These are phyloP conservation scores for Ectemnius lituratus DNA, from an alignment of 2,888 invertebrate genomes.

Conservation along the genomic window DNA sequence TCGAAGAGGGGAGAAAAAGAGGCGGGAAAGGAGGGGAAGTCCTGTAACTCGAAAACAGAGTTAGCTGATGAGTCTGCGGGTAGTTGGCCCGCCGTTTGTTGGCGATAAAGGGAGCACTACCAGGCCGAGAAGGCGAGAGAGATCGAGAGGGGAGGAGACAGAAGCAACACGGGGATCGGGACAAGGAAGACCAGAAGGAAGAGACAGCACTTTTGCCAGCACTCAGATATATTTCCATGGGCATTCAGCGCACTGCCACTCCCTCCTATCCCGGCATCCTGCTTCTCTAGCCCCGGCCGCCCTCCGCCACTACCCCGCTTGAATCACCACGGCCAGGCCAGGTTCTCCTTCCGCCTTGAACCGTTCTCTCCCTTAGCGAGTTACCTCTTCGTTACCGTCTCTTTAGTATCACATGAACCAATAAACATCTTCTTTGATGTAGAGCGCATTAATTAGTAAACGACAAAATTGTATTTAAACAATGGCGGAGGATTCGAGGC, in stretches of 20 bases:
- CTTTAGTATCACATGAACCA: conserved; percentile 79
- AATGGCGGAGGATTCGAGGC: conserved; percentile 76
- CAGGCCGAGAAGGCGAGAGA: conserved; percentile 20
- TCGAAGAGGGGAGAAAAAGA: conserved; percentile 37
- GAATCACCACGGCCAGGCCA: conserved; percentile 39
- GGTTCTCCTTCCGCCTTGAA: conserved; percentile 57
- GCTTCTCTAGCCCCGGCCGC: conserved; percentile 41
- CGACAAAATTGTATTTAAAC: conserved; percentile 83
- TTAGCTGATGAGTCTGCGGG: conserved; percentile 76
- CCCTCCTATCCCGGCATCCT: conserved; percentile 53
- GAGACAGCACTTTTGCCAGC: conserved; percentile 53
- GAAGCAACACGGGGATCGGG: conserved; percentile 24
- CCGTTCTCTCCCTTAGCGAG: conserved; percentile 71
- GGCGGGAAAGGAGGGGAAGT: conserved; percentile 59
- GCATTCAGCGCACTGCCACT: conserved; percentile 50
- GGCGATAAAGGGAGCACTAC: conserved; percentile 49
- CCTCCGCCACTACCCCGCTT: conserved; percentile 61
- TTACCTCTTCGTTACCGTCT: conserved; percentile 78
- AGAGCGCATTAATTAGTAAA: conserved; percentile 81
- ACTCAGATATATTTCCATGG: conserved; percentile 68
- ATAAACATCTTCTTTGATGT: conserved; percentile 81
- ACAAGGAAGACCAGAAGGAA: conserved; percentile 42
- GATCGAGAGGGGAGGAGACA: conserved; percentile 26
- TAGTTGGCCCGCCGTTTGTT: conserved; percentile 60
- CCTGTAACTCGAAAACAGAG: conserved; percentile 75